These are phyloP conservation scores for Urocolius indicus DNA, from an alignment of 2,113 vertebrate species.

Conservation along the genomic window DNA sequence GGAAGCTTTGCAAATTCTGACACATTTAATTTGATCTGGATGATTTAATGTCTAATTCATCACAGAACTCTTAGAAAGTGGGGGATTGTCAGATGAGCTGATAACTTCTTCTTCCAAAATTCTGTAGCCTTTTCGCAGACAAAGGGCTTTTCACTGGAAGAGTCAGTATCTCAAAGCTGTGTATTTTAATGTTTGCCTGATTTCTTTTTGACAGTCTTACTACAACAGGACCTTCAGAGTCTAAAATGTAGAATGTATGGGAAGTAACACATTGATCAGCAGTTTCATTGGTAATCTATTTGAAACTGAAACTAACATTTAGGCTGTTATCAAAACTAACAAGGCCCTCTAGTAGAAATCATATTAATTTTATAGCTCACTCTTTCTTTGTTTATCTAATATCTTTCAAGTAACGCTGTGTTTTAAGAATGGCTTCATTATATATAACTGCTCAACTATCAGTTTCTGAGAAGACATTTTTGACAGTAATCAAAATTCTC, in stretches of 20 bases:
- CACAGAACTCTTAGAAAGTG: not conserved
- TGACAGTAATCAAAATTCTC: not conserved
- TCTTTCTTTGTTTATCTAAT: not conserved
- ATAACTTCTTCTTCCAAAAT: not conserved
- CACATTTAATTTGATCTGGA: not conserved
- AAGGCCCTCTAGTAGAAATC: not conserved
- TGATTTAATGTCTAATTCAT: not conserved
- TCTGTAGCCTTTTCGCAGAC: not conserved
- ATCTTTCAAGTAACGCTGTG: not conserved
- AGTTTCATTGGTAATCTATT: not conserved
- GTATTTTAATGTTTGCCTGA: not conserved
- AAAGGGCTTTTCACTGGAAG: not conserved
- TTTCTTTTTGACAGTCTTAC: not conserved
- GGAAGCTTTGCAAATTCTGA: not conserved
- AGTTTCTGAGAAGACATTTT: not conserved
- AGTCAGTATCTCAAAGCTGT: not conserved
- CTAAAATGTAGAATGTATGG: not conserved
- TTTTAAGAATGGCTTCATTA: not conserved
- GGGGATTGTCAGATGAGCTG: not conserved
- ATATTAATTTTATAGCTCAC: not conserved
- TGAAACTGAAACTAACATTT: not conserved
- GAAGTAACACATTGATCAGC: not conserved
- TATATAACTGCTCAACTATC: not conserved
- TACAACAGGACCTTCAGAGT: not conserved
- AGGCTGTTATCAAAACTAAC: not conserved